Percentiles rank a stretch among this genome's conserved stretches.
Conservation (phyloP, 2,797 vertebrate genomes). For the Hemitrygon akajei region DNA sequence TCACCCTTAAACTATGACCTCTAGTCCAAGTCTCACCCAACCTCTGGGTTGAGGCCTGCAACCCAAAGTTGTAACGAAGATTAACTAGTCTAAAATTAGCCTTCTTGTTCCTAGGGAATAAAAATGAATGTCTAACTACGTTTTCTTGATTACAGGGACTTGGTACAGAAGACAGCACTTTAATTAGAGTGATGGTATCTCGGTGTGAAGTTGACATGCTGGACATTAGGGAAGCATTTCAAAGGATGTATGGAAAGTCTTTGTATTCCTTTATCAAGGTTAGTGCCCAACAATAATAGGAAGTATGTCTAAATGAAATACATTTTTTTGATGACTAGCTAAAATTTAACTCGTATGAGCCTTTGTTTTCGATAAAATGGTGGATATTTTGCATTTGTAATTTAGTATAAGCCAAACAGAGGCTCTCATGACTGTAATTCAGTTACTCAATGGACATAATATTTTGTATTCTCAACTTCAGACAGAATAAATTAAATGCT, state of each 20-base stretch:
- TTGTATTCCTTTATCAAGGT: slow-evolving; percentile 97
- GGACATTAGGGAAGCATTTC: slow-evolving; percentile 80
- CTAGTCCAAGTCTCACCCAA: too few relatives aligned
- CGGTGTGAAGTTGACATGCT: slow-evolving; percentile 88
- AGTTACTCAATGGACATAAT: background rate
- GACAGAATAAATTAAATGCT: background rate
- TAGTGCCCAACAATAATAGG: slow-evolving; percentile 38
- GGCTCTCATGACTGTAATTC: background rate
- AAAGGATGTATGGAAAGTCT: slow-evolving; percentile 80
- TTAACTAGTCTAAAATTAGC: background rate
- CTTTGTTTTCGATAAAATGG: background rate
- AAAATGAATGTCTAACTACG: background rate
- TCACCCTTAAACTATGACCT: too few relatives aligned
- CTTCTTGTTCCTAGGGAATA: rapidly evolving
- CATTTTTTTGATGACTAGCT: background rate
- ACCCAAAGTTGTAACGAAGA: background rate
- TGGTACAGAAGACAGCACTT: slow-evolving; percentile 81
- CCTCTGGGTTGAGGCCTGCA: background rate
- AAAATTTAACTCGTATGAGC: background rate
- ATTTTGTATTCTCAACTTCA: background rate
- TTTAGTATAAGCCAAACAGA: background rate
- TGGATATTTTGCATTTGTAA: background rate
- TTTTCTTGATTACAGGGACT: slow-evolving; percentile 63
- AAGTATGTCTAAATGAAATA: background rate
- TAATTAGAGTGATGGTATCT: slow-evolving; percentile 88